Evolutionary conservation across 2,888 invertebrate species (phyloP).

Genomic region (Thalpophila matura): DNA sequence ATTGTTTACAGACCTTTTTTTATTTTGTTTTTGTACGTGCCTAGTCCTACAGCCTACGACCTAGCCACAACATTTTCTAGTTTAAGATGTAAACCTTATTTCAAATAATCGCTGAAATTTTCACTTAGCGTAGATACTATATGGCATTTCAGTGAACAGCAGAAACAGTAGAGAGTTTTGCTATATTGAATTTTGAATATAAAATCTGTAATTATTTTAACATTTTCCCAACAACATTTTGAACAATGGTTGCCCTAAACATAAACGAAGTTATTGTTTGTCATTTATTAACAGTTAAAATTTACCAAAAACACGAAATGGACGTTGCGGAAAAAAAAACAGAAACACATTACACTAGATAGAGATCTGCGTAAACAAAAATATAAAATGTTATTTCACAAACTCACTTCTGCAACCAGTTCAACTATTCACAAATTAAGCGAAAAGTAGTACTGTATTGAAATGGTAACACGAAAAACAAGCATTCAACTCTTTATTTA

Average conservation of each 20-base stretch:
- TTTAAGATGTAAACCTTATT: no score
- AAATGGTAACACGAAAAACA: slow-evolving; percentile 31
- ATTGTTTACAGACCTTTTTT: no score
- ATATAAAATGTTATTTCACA: slow-evolving; percentile 30
- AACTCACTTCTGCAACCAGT: slow-evolving; percentile 25
- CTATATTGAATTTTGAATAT: background rate
- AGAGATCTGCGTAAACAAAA: slow-evolving; percentile 28
- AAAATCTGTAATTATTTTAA: background rate
- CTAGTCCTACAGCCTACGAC: no score
- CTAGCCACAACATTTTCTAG: no score
- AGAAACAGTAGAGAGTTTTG: background rate
- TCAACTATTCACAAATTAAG: slow-evolving; percentile 40
- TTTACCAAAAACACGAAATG: background rate
- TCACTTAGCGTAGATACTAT: no score
- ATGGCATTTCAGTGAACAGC: background rate
- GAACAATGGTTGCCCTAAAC: background rate
- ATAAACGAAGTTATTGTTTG: background rate
- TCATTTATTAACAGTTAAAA: background rate
- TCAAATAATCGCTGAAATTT: no score
- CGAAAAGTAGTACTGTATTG: slow-evolving; percentile 30
- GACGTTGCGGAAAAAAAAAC: background rate
- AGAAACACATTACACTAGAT: background rate
- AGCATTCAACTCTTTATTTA: slow-evolving; percentile 36
- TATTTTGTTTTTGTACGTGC: no score
- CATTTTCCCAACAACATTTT: background rate